Conservation (phyloP, 2,797 vertebrate species). For the Crenichthys baileyi region DNA sequence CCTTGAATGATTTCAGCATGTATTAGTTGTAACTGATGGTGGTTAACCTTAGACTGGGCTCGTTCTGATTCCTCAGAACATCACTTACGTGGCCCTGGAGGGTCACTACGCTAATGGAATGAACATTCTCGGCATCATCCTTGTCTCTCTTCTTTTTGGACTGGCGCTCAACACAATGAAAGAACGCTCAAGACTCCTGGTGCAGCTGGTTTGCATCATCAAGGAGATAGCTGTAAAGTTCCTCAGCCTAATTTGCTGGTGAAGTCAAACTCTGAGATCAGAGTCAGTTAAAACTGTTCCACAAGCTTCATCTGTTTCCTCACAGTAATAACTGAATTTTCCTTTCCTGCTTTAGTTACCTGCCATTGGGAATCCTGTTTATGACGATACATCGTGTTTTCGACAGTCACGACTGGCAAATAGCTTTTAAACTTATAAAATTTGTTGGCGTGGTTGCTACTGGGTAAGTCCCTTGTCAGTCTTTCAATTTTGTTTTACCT, state of each 20-base stretch:
- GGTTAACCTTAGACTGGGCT: background rate
- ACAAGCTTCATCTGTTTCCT: background rate
- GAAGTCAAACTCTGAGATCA: background rate
- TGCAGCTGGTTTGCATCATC: background rate
- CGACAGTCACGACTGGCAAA: fast-evolving
- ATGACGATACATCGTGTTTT: background rate
- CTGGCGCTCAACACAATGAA: background rate
- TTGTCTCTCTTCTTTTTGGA: background rate
- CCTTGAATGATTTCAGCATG: background rate
- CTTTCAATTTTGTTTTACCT: background rate
- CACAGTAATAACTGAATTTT: background rate
- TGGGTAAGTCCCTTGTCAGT: background rate
- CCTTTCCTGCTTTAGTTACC: background rate
- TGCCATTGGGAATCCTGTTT: background rate
- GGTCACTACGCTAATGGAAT: background rate
- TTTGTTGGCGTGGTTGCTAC: background rate
- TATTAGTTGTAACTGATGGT: background rate
- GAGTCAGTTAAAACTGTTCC: background rate
- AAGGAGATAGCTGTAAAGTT: background rate
- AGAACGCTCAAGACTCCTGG: background rate
- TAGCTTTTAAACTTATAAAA: background rate
- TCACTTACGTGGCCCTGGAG: fast-evolving
- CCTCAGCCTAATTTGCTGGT: background rate
- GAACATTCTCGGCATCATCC: background rate
- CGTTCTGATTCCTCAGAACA: background rate